Conservation (phyloP, 2,797 vertebrate species). For the Schizothorax lantsangensis region DNA sequence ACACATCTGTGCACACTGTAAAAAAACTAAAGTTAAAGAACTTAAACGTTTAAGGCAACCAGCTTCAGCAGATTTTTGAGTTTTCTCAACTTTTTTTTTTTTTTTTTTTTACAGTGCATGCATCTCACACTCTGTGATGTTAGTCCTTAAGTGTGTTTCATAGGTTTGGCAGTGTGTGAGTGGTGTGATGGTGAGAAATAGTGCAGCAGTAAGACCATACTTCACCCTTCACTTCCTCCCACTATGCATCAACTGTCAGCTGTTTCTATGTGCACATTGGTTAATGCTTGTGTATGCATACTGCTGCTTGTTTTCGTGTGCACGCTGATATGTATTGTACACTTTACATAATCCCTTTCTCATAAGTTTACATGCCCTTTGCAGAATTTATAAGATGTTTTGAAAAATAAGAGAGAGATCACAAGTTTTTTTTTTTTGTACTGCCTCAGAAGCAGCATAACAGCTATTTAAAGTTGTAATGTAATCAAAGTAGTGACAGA, state of each 20-base stretch:
- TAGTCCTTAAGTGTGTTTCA: slow-evolving; percentile 13
- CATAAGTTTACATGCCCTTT: slow-evolving; percentile 1
- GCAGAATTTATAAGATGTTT: slow-evolving; percentile 10
- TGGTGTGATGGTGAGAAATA: slow-evolving; percentile 9
- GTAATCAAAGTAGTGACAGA: neutral
- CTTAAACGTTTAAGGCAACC: no score
- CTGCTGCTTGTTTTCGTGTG: slow-evolving; percentile 1
- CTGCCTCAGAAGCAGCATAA: neutral
- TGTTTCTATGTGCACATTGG: slow-evolving; percentile 10
- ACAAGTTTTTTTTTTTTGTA: neutral
- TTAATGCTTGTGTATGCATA: slow-evolving; percentile 27
- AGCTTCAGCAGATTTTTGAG: no score
- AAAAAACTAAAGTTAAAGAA: no score
- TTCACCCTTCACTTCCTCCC: slow-evolving; percentile 5
- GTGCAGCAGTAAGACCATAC: slow-evolving; percentile 10
- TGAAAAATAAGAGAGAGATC: neutral
- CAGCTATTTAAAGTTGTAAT: neutral
- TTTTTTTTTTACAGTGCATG: neutral
- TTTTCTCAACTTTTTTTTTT: no score
- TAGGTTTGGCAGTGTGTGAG: neutral
- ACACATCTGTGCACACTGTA: slow-evolving; percentile 7
- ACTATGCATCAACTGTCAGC: neutral
- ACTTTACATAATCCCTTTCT: slow-evolving; percentile 5
- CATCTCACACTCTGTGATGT: neutral
- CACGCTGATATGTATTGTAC: neutral